Base-by-base conservation (phyloP, 2,797 vertebrate species). In the Zalophus californianus region DNA sequence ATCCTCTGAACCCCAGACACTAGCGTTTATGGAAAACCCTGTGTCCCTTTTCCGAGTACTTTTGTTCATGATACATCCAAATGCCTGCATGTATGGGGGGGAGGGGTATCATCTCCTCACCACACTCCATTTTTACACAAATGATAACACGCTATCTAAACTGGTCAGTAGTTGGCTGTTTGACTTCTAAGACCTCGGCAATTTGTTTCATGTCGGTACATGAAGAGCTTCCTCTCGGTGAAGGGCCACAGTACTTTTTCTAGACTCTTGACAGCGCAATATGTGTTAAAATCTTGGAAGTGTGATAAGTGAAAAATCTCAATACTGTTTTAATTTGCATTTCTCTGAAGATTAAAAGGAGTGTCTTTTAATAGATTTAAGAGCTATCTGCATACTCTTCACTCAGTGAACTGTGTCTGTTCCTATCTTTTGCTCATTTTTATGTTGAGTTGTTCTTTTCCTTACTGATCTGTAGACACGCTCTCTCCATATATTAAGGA, bases 261-360 rank as follows among this genome's bases (percentile, higher is more conserved):
- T 29, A 85, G 94, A 87, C 20, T 72, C 48, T 91, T 64, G 48
- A 38, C 6, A 56, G 29, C 21, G n/a, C 32, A 12, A 12, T 54
- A 10, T 56, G 62, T 44, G 32, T 92, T 80, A 90, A 84, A 66
- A 35, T 64, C 56, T 70, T 93, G 64, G 48, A 82, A 87, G 68
- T 86, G 90, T 88, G 54, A 73, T 85, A 73, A 90, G 35, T 54
- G 66, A 44, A 89, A 93, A 87, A 62, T 54, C 79, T 90, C 44
- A 56, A 80, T 70, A 27, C 64, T 79, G 41, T 86, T 97, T 96
- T 87, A 83, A 86, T 97, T 96, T 95, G 68, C 75, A 78, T 97
- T 97, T 96, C 54, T 84, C 38, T 94, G 96, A 38, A 29, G 77
- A 93, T 90, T 54, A 78, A 54, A 32, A 96, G 58, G 27, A 60